Evolutionary conservation across 2,797 vertebrate genomes (phyloP).

Genomic region (Lemur catta): DNA sequence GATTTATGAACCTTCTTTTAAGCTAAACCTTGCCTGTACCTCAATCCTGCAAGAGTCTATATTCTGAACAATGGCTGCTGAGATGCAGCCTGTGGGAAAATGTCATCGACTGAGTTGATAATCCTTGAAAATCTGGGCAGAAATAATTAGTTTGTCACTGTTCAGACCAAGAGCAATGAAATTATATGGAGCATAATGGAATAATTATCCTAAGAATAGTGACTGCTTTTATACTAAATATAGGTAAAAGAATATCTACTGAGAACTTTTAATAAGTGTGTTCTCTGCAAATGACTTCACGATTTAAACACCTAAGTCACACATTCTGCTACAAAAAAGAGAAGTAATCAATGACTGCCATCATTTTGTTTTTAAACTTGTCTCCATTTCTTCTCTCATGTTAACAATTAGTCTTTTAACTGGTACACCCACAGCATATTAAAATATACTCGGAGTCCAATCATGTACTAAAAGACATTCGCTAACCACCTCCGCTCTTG

Average conservation of each 20-base stretch:
- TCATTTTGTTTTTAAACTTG: conserved; percentile 64
- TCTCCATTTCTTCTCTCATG: conserved; percentile 51
- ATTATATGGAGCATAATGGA: conserved; percentile 44
- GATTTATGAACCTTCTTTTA: background rate
- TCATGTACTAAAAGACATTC: conserved; percentile 56
- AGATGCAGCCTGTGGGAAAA: background rate
- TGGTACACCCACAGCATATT: conserved; percentile 49
- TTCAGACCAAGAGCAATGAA: conserved; percentile 55
- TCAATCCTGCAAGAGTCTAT: background rate
- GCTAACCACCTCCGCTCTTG: conserved; percentile 46
- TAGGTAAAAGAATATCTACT: conserved; percentile 45
- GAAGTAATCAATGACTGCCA: conserved; percentile 48
- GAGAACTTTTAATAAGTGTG: conserved; percentile 35
- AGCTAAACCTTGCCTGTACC: background rate
- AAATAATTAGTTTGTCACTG: conserved; percentile 60
- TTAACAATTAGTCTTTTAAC: conserved; percentile 72
- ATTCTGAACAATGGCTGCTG: background rate
- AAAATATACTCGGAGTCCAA: conserved; percentile 53
- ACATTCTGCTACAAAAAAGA: background rate
- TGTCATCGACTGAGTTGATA: background rate
- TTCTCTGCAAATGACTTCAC: conserved; percentile 40
- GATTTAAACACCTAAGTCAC: conserved; percentile 42
- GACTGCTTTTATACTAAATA: conserved; percentile 67
- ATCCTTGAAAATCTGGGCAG: conserved; percentile 54
- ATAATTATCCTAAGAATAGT: conserved; percentile 58